Percentiles rank a stretch among this genome's conserved stretches.
phyloP scores from a whole-genome alignment of 2,113 vertebrate genomes.

The Irena cyanogastra region DNA sequence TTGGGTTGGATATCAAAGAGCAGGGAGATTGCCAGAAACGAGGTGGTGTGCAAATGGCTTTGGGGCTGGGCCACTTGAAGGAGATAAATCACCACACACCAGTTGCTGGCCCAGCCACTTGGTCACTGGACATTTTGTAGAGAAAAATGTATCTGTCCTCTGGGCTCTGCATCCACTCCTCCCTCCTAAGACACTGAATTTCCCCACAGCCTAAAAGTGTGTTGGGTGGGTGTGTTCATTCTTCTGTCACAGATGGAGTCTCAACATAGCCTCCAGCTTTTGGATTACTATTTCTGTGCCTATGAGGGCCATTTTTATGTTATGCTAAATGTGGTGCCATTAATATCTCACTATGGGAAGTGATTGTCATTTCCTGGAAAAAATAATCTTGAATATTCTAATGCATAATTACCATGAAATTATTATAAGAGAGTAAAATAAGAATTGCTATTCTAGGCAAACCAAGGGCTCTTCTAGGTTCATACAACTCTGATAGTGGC shows the following conservation, averaged over 20 bases:
- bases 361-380: constrained; percentile 9
- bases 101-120: background rate
- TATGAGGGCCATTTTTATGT: background rate
- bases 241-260: background rate
- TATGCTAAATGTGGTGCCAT: background rate
- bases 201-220: background rate
- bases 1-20: background rate
- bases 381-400: background rate
- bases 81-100: background rate
- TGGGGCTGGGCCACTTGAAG: background rate
- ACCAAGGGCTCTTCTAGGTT: constrained; percentile 8
- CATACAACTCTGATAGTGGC: background rate
- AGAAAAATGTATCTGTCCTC: background rate
- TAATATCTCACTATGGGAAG: constrained; percentile 33
- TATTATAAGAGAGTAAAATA: constrained; percentile 15
- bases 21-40: background rate
- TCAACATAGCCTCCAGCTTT: background rate
- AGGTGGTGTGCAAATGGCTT: background rate
- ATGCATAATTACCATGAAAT: constrained; percentile 21
- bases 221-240: background rate
- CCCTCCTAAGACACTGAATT: background rate
- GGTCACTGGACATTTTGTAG: background rate
- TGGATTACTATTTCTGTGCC: background rate
- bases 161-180: background rate
- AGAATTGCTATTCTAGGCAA: constrained; percentile 35